Percentiles rank a stretch among this genome's conserved stretches.
phyloP scores from a whole-genome alignment of 2,888 invertebrate genomes.

The Pedicia rivosa region DNA sequence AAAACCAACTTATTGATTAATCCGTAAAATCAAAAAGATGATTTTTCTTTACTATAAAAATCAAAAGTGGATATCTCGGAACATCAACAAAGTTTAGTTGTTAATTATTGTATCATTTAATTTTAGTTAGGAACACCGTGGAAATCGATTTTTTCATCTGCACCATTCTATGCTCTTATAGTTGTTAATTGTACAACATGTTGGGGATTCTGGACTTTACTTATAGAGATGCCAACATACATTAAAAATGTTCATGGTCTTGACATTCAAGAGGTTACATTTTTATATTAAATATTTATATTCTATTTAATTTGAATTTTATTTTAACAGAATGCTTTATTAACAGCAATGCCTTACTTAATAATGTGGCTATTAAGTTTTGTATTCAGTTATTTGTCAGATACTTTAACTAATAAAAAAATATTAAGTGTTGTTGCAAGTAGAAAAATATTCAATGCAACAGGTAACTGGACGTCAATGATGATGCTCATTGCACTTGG shows the following conservation, averaged over 20 bases:
- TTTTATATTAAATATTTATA: not conserved
- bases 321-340: slow-evolving; percentile 41
- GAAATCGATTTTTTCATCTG: slow-evolving; percentile 53
- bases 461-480: slow-evolving; percentile 54
- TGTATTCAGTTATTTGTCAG: slow-evolving; percentile 49
- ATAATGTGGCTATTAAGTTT: slow-evolving; percentile 56
- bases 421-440: slow-evolving; percentile 23
- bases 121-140: too few relatives aligned
- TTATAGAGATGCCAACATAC: slow-evolving; percentile 68
- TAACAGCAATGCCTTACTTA: slow-evolving; percentile 57
- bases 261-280: slow-evolving; percentile 52
- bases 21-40: too few relatives aligned
- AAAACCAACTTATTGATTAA: too few relatives aligned
- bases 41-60: too few relatives aligned
- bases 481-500: slow-evolving; percentile 44
- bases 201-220: slow-evolving; percentile 71
- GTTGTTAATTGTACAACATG: slow-evolving; percentile 53
- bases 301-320: slow-evolving; percentile 7
- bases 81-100: too few relatives aligned
- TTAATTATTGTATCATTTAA: too few relatives aligned
- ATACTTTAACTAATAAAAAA: slow-evolving; percentile 25
- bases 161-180: slow-evolving; percentile 59
- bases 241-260: slow-evolving; percentile 55
- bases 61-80: too few relatives aligned
- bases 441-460: slow-evolving; percentile 37